Evolutionary conservation across 1,140 invertebrate genomes (phyloP).

Genomic region (Drosophila pruinosa): DNA sequence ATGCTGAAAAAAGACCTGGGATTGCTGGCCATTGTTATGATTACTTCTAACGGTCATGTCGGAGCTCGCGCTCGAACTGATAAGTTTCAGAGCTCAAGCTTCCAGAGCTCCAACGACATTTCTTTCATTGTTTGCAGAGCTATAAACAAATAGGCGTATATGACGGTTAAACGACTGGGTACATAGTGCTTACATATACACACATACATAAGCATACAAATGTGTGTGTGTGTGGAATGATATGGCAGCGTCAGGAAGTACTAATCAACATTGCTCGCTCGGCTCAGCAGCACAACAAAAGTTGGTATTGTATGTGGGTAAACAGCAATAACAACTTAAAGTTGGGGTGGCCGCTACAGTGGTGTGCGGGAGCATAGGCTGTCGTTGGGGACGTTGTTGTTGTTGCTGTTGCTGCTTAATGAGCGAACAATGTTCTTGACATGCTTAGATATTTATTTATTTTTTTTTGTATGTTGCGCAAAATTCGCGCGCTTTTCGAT

Average conservation of each 20-base stretch:
- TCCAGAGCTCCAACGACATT: conserved; percentile 32
- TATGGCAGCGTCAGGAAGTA: conserved; percentile 75
- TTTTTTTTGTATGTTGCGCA: conserved; percentile 46
- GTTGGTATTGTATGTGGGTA: conserved; percentile 58
- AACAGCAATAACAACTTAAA: conserved; percentile 31
- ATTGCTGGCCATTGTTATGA: conserved; percentile 6
- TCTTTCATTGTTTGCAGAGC: conserved; percentile 53
- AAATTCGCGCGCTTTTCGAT: conserved; percentile 68
- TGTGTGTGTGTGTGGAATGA: conserved; percentile 42
- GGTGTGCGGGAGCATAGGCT: conserved; percentile 4
- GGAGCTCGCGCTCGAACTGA: conserved; percentile 15
- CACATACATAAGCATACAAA: background rate
- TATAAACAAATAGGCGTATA: conserved; percentile 50
- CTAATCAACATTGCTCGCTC: conserved; percentile 66
- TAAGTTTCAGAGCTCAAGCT: conserved; percentile 50
- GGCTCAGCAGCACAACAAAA: conserved; percentile 56
- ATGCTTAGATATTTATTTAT: conserved; percentile 66
- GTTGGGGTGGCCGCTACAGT: background rate
- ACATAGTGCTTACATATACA: conserved; percentile 19
- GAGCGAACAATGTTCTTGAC: conserved; percentile 79
- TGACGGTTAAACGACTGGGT: conserved; percentile 7
- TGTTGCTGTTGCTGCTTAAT: conserved; percentile 45
- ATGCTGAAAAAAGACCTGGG: background rate
- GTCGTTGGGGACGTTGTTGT: conserved; percentile 6
- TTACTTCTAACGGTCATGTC: conserved; percentile 28